Conservation (phyloP, 2,888 invertebrate genomes). For the Aquatica leii region DNA sequence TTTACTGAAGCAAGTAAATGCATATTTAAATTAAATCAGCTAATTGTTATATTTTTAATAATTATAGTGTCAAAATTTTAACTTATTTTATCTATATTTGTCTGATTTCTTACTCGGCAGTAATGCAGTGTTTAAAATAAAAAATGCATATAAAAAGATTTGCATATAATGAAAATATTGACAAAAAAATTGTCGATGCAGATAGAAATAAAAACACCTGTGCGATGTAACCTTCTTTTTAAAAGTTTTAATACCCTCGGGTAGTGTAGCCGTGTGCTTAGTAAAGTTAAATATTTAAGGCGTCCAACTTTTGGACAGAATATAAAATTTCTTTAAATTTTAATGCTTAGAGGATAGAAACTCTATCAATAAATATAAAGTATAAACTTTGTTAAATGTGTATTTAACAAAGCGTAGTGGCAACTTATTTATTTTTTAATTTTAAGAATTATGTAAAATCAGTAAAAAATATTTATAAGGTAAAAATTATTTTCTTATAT, state of each 20-base stretch:
- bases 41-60: too few relatives aligned
- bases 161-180: too few relatives aligned
- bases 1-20: constrained; percentile 20
- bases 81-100: too few relatives aligned
- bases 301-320: background rate
- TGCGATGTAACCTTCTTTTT: background rate
- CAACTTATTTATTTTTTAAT: too few relatives aligned
- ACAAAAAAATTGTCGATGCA: background rate
- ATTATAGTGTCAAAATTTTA: too few relatives aligned
- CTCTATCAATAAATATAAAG: background rate
- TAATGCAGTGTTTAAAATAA: too few relatives aligned
- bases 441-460: too few relatives aligned
- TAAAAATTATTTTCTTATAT: too few relatives aligned
- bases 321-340: constrained; percentile 3
- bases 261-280: background rate
- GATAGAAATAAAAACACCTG: constrained; percentile 11
- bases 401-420: too few relatives aligned
- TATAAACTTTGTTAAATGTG: background rate
- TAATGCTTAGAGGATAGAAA: background rate
- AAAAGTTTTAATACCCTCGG: constrained; percentile 10
- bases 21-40: constrained; percentile 25
- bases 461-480: too few relatives aligned
- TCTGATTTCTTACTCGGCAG: too few relatives aligned
- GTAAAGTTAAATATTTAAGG: constrained; percentile 5
- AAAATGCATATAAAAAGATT: too few relatives aligned